These are phyloP conservation scores for Lepidiolamprologus cunningtoni DNA, from an alignment of 2,113 vertebrate genomes.

Conservation along the genomic window DNA sequence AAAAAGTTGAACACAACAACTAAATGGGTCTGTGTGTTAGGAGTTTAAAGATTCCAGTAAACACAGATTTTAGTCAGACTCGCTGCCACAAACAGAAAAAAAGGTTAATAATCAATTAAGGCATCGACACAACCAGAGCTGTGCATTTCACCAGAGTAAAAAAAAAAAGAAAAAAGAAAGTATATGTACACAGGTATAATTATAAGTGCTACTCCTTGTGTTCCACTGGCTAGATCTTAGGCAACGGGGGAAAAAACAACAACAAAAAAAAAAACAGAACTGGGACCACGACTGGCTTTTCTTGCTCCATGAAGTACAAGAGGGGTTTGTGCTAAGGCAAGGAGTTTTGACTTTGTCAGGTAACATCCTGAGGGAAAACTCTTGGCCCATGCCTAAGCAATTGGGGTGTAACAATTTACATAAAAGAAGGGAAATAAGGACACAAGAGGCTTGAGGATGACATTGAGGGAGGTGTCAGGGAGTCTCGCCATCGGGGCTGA, in stretches of 20 bases:
- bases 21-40: not conserved
- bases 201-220: conserved; percentile 51
- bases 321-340: not conserved
- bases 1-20: not conserved
- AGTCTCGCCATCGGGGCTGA: conserved; percentile 72
- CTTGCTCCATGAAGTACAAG: conserved; percentile 13
- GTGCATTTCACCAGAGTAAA: conserved; percentile 51
- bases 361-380: conserved; percentile 4
- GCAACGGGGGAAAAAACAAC: not conserved
- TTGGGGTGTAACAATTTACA: conserved; percentile 24
- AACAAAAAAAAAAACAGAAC: not conserved
- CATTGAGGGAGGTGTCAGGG: conserved; percentile 34
- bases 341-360: conserved; percentile 4
- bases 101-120: conserved; percentile 53
- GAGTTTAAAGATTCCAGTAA: conserved; percentile 15
- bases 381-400: conserved; percentile 13
- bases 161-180: conserved; percentile 7
- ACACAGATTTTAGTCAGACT: conserved; percentile 31
- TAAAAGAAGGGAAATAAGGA: conserved; percentile 32
- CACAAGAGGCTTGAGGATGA: conserved; percentile 39
- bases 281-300: not conserved
- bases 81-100: conserved; percentile 30
- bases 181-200: conserved; percentile 55
- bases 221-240: conserved; percentile 36
- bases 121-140: conserved; percentile 49